A percentile compares a stretch with the other conserved stretches of the same genome.
Evolutionary conservation across 2,797 vertebrate species (phyloP).

Genomic region (Lutjanus argentimaculatus): DNA sequence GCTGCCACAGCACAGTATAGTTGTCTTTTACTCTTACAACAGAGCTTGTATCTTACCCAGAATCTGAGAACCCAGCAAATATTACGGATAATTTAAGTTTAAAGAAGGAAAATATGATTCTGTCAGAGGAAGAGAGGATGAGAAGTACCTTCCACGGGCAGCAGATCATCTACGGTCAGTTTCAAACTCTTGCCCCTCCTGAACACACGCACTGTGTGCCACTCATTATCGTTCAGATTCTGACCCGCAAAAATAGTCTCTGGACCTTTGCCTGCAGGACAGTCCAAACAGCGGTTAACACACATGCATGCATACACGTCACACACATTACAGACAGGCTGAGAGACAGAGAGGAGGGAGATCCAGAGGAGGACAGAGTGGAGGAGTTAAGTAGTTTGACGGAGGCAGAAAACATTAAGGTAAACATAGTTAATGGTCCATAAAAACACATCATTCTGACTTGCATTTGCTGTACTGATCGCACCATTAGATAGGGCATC

Average conservation of each 20-base stretch:
- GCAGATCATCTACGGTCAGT: constrained; percentile 97
- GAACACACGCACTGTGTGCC: constrained; percentile 99
- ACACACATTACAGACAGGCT: constrained; percentile 54
- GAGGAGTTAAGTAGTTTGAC: constrained; percentile 57
- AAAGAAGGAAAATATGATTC: constrained; percentile 16
- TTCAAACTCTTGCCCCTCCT: constrained; percentile 97
- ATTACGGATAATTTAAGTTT: not conserved
- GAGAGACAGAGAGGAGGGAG: constrained; percentile 33
- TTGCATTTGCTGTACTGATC: constrained; percentile 65
- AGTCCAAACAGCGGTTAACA: constrained; percentile 92
- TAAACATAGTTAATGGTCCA: constrained; percentile 70
- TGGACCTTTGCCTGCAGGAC: constrained; percentile 99
- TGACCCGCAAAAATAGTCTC: constrained; percentile 99
- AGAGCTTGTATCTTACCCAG: constrained; percentile 44
- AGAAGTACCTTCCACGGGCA: constrained; percentile 93
- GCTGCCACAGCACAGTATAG: not conserved
- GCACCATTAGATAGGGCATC: constrained; percentile 61
- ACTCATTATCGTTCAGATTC: constrained; percentile 99
- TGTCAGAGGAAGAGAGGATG: constrained; percentile 11
- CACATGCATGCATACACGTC: constrained; percentile 44
- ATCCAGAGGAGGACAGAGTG: constrained; percentile 43
- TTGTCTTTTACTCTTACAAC: not conserved
- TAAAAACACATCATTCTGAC: constrained; percentile 70
- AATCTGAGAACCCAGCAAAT: constrained; percentile 13
- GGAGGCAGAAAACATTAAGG: constrained; percentile 66